These are phyloP conservation scores for Diorhabda elongata DNA, from an alignment of 1,140 invertebrate species.

Conservation along the genomic window DNA sequence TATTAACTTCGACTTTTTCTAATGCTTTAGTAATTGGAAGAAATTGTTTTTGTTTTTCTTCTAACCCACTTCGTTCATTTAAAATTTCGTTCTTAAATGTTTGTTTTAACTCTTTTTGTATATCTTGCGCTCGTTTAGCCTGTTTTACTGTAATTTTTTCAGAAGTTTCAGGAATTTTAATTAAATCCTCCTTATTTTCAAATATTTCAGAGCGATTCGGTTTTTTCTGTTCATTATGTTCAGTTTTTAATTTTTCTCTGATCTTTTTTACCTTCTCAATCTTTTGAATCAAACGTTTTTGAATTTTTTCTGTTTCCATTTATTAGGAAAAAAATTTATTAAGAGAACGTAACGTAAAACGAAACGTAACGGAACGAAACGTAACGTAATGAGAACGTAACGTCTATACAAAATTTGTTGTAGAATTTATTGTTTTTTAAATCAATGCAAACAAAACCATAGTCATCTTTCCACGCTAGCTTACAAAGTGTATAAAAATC, in stretches of 20 bases:
- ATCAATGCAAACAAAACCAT: slow-evolving; percentile 8
- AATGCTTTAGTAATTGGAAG: slow-evolving; percentile 5
- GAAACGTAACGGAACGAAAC: not conserved
- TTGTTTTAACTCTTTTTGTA: slow-evolving; percentile 6
- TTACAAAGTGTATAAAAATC: slow-evolving; percentile 1
- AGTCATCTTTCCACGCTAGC: not conserved
- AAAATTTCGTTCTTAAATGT: slow-evolving; percentile 2
- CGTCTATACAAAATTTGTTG: not conserved
- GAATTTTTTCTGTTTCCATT: slow-evolving; percentile 6
- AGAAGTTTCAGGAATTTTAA: not conserved
- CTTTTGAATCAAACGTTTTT: not conserved
- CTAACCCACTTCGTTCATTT: slow-evolving; percentile 1
- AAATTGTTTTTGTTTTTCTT: slow-evolving; percentile 3
- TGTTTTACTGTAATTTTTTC: not conserved
- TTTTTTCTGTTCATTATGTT: not conserved
- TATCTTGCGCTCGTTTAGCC: not conserved
- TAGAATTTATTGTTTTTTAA: slow-evolving; percentile 5
- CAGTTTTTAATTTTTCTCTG: not conserved
- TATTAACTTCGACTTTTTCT: slow-evolving; percentile 2
- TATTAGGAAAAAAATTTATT: not conserved
- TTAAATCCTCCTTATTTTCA: not conserved
- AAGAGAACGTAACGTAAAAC: not conserved
- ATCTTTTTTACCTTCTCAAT: slow-evolving; percentile 3
- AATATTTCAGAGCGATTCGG: not conserved
- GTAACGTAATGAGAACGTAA: not conserved